Evolutionary conservation across 2,888 invertebrate species (phyloP).

Genomic region (Saturnia pavonia): DNA sequence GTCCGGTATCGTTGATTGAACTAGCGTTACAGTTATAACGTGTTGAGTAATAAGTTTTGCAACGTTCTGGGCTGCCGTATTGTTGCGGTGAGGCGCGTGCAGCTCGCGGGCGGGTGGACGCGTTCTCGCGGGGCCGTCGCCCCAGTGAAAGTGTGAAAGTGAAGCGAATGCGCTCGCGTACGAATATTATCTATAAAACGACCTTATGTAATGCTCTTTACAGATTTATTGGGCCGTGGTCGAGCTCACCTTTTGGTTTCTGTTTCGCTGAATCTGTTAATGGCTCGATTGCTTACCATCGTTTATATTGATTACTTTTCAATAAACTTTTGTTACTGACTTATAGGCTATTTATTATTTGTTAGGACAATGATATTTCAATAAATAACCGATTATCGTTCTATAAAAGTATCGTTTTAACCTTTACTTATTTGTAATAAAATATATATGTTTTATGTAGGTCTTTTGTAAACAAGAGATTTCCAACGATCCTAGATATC

Average conservation of each 20-base stretch:
- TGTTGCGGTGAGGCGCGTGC: constrained; percentile 47
- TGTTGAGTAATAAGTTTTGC: constrained; percentile 74
- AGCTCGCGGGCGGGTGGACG: constrained; percentile 34
- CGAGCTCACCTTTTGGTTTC: constrained; percentile 25
- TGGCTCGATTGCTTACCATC: background rate
- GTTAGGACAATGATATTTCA: background rate
- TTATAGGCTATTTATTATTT: background rate
- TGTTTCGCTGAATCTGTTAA: constrained; percentile 11
- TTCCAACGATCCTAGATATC: background rate
- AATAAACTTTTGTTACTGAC: background rate
- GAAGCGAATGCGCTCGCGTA: constrained; percentile 70
- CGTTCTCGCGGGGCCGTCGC: constrained; percentile 64
- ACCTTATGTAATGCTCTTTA: constrained; percentile 33
- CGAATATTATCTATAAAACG: constrained; percentile 25
- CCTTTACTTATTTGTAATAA: constrained; percentile 3
- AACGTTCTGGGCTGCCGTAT: constrained; percentile 52
- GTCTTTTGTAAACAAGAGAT: background rate
- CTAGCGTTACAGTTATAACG: constrained; percentile 28
- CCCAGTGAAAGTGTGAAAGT: constrained; percentile 82
- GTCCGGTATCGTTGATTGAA: background rate
- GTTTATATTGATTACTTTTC: constrained; percentile 4
- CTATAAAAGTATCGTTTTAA: background rate
- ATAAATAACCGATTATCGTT: background rate
- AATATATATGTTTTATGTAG: background rate
- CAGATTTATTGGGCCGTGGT: constrained; percentile 41